These are phyloP conservation scores for Camponotus pennsylvanicus DNA, from an alignment of 1,140 invertebrate species.

Conservation along the genomic window DNA sequence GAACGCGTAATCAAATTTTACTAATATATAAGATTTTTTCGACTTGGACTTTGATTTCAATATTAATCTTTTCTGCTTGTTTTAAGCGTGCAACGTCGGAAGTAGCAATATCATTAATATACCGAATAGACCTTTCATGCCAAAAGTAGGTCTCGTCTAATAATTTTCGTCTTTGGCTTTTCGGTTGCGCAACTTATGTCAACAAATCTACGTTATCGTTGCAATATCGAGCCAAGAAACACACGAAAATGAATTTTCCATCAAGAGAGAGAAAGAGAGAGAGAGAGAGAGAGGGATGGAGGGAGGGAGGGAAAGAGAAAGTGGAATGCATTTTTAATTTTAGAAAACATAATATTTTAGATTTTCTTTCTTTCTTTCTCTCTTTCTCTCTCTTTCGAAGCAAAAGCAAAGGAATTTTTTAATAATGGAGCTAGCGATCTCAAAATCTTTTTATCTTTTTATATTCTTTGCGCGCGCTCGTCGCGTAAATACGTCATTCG, in stretches of 20 bases:
- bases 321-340: constrained; percentile 3
- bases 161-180: constrained; percentile 42
- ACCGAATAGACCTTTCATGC: neutral
- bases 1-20: constrained; percentile 60
- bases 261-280: neutral
- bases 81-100: neutral
- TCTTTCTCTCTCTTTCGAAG: no score
- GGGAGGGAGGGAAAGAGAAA: neutral
- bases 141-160: constrained; percentile 39
- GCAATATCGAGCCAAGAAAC: constrained; percentile 30
- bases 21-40: constrained; percentile 51
- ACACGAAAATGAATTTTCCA: constrained; percentile 28
- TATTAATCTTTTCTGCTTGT: constrained; percentile 48
- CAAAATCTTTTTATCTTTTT: constrained; percentile 11
- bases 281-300: neutral
- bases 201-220: constrained; percentile 14
- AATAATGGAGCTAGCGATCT: constrained; percentile 29
- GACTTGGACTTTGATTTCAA: neutral
- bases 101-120: constrained; percentile 26
- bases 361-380: no score
- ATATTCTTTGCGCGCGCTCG: neutral
- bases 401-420: constrained; percentile 33
- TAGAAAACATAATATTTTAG: constrained; percentile 2
- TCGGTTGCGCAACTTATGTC: constrained; percentile 10
- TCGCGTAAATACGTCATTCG: neutral